Percentiles rank a stretch among this genome's conserved stretches.
Conservation (phyloP, 2,888 invertebrate genomes). For the Torymus aiolomorphi region DNA sequence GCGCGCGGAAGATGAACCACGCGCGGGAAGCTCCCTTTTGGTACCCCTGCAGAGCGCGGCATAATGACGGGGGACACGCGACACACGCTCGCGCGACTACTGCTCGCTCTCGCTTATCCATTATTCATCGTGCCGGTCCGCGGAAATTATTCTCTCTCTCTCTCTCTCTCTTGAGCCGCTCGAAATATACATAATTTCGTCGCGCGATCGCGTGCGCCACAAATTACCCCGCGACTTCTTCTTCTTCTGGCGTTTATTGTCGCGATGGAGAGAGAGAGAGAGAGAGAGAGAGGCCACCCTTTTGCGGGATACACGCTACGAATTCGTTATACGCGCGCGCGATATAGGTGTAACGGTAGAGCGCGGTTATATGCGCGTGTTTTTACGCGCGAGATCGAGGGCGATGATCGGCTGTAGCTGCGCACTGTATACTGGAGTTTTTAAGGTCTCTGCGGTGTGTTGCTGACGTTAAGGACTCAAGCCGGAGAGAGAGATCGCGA, state of each 20-base stretch:
- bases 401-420: slow-evolving; percentile 28
- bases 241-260: slow-evolving; percentile 21
- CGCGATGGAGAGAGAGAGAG: background rate
- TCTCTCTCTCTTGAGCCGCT: background rate
- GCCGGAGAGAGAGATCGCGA: slow-evolving; percentile 1
- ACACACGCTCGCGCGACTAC: slow-evolving; percentile 61
- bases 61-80: slow-evolving; percentile 74
- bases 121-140: slow-evolving; percentile 69
- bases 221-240: slow-evolving; percentile 48
- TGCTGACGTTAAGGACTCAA: no score
- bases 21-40: background rate
- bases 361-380: slow-evolving; percentile 14
- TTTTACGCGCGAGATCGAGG: slow-evolving; percentile 7
- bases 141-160: slow-evolving; percentile 64
- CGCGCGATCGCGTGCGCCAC: slow-evolving; percentile 48
- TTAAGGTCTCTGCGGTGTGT: no score
- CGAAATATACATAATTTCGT: slow-evolving; percentile 66
- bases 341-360: slow-evolving; percentile 36
- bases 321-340: slow-evolving; percentile 9
- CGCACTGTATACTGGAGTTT: background rate
- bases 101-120: slow-evolving; percentile 66
- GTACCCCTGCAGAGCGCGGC: no score
- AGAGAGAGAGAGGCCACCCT: background rate
- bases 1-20: slow-evolving; percentile 14
- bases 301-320: slow-evolving; percentile 1